Conservation (phyloP, 2,888 invertebrate species). For the Branchipolynoe longqiensis region DNA sequence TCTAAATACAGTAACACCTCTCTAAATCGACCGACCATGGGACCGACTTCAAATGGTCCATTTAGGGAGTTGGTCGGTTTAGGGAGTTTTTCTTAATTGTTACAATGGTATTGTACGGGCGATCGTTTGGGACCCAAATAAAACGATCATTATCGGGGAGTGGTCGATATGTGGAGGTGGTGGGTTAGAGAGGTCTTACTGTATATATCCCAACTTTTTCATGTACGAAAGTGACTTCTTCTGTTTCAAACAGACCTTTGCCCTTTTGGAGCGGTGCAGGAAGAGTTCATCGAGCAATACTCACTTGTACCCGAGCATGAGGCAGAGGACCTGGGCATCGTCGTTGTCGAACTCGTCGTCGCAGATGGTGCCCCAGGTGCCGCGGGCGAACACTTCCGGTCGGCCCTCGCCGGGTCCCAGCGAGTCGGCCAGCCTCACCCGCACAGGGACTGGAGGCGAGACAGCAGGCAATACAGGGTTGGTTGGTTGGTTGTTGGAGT, state of each 20-base stretch:
- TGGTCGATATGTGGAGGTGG: no score
- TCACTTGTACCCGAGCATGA: slow-evolving; percentile 54
- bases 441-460: neutral
- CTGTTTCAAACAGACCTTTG: neutral
- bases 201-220: no score
- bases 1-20: no score
- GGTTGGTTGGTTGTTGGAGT: no score
- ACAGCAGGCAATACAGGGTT: neutral
- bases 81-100: no score
- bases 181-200: no score
- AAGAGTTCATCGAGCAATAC: neutral
- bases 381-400: slow-evolving; percentile 23
- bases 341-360: slow-evolving; percentile 28
- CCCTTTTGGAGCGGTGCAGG: neutral
- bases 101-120: no score
- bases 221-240: neutral
- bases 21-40: no score
- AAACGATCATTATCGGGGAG: no score
- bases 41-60: no score
- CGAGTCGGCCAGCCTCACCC: neutral
- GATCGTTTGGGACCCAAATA: no score
- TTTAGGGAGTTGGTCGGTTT: no score
- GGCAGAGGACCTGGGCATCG: slow-evolving; percentile 48
- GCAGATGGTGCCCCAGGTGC: slow-evolving; percentile 54
- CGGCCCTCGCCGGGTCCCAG: neutral